phyloP scores from a whole-genome alignment of 2,888 invertebrate genomes.

The Harpagoxenus sublaevis region DNA sequence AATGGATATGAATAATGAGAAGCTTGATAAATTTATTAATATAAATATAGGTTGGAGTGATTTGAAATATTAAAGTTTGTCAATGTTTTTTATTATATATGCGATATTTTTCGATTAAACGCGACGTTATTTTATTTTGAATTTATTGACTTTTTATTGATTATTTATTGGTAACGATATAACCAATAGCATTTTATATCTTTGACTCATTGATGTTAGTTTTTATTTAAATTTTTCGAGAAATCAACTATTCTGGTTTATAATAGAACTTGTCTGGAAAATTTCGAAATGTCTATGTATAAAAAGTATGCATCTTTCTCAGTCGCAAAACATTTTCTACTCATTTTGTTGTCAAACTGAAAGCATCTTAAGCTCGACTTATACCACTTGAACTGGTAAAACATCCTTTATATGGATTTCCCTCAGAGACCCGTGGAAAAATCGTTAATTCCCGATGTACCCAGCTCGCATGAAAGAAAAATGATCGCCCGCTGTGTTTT shows the following conservation, averaged over 20 bases:
- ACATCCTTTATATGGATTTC: constrained; percentile 9
- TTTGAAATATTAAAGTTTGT: background rate
- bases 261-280: background rate
- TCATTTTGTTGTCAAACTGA: background rate
- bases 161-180: background rate
- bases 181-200: background rate
- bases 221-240: constrained; percentile 10
- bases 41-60: background rate
- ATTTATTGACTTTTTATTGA: background rate
- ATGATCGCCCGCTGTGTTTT: constrained; percentile 64
- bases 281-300: background rate
- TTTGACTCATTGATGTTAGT: background rate
- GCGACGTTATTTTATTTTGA: background rate
- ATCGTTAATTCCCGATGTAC: constrained; percentile 26
- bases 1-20: background rate
- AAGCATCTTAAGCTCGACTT: constrained; percentile 3
- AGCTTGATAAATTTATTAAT: background rate
- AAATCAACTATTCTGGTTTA: background rate
- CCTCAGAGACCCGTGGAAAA: constrained; percentile 16
- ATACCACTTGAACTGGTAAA: background rate
- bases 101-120: background rate
- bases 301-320: background rate
- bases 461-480: constrained; percentile 60
- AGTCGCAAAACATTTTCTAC: background rate
- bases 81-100: background rate